These are phyloP conservation scores for Oryzias javanicus DNA, from an alignment of 2,113 vertebrate genomes.

Conservation along the genomic window DNA sequence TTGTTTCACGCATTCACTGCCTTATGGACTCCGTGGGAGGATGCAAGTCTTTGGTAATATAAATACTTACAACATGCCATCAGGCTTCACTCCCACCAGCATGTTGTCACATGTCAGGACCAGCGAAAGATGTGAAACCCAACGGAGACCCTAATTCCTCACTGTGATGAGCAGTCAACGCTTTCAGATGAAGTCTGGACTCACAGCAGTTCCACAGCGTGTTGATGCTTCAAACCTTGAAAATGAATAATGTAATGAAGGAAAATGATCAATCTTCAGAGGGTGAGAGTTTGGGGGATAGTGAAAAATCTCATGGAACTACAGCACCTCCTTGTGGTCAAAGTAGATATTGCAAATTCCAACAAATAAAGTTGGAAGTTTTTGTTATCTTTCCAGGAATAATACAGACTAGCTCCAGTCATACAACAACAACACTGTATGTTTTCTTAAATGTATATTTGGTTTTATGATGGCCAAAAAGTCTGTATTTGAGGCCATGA, in stretches of 20 bases:
- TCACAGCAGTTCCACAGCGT: constrained; percentile 44
- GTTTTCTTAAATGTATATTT: constrained; percentile 63
- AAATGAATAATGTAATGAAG: constrained; percentile 55
- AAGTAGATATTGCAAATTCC: constrained; percentile 10
- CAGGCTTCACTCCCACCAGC: constrained; percentile 36
- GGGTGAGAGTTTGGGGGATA: constrained; percentile 8
- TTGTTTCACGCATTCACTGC: constrained; percentile 25
- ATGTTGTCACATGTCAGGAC: constrained; percentile 30
- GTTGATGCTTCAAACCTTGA: constrained; percentile 57
- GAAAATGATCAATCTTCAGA: constrained; percentile 64
- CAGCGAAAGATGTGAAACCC: constrained; percentile 15
- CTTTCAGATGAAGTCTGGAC: constrained; percentile 28
- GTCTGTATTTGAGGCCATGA: constrained; percentile 56
- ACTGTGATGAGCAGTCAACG: constrained; percentile 21
- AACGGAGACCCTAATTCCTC: constrained; percentile 12
- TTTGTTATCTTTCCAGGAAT: too few relatives aligned
- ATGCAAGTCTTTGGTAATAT: constrained; percentile 32
- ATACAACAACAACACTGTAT: constrained; percentile 60
- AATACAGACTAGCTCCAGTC: constrained; percentile 19
- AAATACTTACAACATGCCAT: constrained; percentile 26
- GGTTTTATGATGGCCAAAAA: constrained; percentile 62
- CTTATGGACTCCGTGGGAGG: constrained; percentile 38
- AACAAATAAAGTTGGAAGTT: too few relatives aligned
- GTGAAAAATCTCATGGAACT: constrained; percentile 50
- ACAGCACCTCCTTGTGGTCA: constrained; percentile 60